Evolutionary conservation across 2,113 vertebrate species (phyloP), one percentile per base, ranked within the genome.

Genomic region (Hyperopisus bebe): DNA sequence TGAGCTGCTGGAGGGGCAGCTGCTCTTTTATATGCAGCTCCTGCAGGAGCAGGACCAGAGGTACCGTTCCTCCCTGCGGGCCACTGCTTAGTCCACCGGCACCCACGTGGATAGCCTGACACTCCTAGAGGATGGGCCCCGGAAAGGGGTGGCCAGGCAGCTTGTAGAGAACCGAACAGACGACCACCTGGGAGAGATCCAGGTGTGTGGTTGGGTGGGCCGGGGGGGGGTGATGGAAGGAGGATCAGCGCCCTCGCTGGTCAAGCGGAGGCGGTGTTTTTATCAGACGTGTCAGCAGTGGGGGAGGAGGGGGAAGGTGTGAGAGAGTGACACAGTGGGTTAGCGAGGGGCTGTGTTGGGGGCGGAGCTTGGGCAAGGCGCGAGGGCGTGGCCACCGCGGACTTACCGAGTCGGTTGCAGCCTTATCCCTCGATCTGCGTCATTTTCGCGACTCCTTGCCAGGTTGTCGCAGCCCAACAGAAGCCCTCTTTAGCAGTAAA

Each of bases 1-100:
- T 3, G 94, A 96, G 55, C 93, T 96, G 31, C 89, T 96, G 89
- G 95, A 95, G 0, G 94, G 95, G 70, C 96, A 95, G 70, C 93
- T 93, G 90, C 92, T 93, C 89, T 94, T 93, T 90, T 96, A 94
- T 91, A 93, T 77, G 39, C 94, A 95, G 89, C 93, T 95, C 11
- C 88, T 96, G 35, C 93, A 95, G 92, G 94, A 95, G 90, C 95
- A 96, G 91, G 95, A 96, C 88, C 92, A 92, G 58, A 95, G 91
- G 91, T 95, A 94, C 90, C 91, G 92, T 70, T 91, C 94, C 9
- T 96, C 95, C 90, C 91, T 96, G 5, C 94, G 95, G 90, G 94
- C 95, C 93, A 48, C 95, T 89, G 94, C 94, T 92, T 94, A 96
- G 89, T 88, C 93, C 0, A 91, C 93, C 0, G 93, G 93, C 70